Evolutionary conservation across 2,113 vertebrate genomes (phyloP), one percentile per base, ranked within the genome.

Genomic region (Tinamus guttatus): DNA sequence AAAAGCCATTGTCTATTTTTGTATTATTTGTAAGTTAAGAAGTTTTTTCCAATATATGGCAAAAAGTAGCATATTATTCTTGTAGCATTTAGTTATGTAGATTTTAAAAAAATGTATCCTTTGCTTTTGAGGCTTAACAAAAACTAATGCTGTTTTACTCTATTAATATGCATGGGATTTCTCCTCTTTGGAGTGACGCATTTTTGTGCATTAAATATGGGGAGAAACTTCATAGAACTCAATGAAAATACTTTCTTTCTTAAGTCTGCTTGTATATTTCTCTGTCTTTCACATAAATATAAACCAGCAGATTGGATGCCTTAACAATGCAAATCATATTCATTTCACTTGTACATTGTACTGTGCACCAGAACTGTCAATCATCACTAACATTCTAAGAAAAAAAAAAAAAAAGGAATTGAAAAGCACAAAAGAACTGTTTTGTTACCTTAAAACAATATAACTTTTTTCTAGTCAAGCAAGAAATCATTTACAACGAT

Each of bases 241-340:
- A 98, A 94, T 98, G 98, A 98, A 98, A 98, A 99, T 98, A 98
- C 98, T 98, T 99, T 98, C 98, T 98, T 98, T 98, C 97, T 98
- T 98, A 98, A 98, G 98, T 99, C 98, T 99, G 99, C 99, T 98
- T 99, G 98, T 98, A 98, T 99, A 98, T 98, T 98, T 98, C 98
- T 98, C 98, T 98, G 98, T 99, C 98, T 98, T 98, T 98, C 99
- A 98, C 98, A 98, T 99, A 98, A 99, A 99, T 99, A 98, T 99
- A 99, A 99, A 99, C 99, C 99, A 99, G 99, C 99, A 99, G 99
- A 99, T 99, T 99, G 99, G 99, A 99, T 99, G 99, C 99, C 99
- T 99, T 99, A 99, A 99, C 99, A 99, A 99, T 99, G 99, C 99
- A 99, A 99, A 98, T 98, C 99, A 99, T 99, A 98, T 97, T 98